Evolutionary conservation across 2,888 invertebrate genomes (phyloP).

Genomic region (Hesperia comma): DNA sequence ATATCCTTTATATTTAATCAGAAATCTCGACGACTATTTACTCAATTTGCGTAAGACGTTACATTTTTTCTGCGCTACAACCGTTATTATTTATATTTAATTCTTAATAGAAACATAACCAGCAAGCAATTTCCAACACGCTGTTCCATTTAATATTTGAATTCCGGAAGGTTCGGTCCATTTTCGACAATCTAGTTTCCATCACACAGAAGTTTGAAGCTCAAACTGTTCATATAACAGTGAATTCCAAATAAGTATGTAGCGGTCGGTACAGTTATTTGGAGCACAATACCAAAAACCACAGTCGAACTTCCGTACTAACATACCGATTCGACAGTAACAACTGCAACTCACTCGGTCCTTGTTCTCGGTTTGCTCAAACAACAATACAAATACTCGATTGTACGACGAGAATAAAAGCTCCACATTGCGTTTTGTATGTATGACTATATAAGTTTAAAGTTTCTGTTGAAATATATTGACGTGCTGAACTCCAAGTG

Average conservation of each 20-base stretch:
- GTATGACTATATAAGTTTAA: background rate
- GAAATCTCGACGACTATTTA: too few relatives aligned
- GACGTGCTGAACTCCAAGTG: background rate
- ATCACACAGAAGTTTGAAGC: background rate
- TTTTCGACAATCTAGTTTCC: too few relatives aligned
- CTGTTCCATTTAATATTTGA: background rate
- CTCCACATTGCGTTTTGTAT: background rate
- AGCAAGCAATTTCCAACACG: too few relatives aligned
- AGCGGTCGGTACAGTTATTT: background rate
- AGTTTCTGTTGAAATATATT: background rate
- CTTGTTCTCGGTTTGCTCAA: background rate
- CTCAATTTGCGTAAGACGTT: too few relatives aligned
- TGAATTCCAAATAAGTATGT: background rate
- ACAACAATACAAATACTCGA: slow-evolving; percentile 10
- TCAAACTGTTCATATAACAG: background rate
- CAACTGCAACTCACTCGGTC: slow-evolving; percentile 3
- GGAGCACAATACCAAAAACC: background rate
- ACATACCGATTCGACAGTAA: slow-evolving; percentile 6
- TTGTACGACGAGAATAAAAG: slow-evolving; percentile 2
- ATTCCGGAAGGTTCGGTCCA: background rate
- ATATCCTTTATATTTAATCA: too few relatives aligned
- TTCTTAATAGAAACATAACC: too few relatives aligned
- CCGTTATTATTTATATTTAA: too few relatives aligned
- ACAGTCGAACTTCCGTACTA: background rate
- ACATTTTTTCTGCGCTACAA: too few relatives aligned